A percentile compares a stretch with the other conserved stretches of the same genome.
Conservation (phyloP, 2,888 invertebrate species). For the Drosophila ezoana region DNA sequence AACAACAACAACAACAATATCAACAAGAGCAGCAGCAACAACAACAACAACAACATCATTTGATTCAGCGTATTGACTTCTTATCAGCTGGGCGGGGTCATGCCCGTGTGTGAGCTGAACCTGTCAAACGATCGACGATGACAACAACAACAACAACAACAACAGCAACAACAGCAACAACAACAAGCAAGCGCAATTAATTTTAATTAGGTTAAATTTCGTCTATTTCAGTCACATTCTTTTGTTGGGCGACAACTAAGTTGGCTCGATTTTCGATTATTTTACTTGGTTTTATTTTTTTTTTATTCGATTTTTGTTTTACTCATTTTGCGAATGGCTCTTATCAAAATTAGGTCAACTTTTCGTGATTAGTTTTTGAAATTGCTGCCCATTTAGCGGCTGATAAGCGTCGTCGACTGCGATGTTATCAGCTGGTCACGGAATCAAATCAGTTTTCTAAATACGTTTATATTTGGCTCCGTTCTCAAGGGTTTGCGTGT, state of each 20-base stretch:
- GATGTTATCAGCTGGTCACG: background rate
- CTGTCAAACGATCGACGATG: slow-evolving; percentile 29
- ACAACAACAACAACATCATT: background rate
- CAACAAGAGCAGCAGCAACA: background rate
- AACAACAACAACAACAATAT: background rate
- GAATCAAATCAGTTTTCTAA: slow-evolving; percentile 9
- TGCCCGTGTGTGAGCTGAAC: slow-evolving; percentile 27
- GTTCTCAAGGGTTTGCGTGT: background rate
- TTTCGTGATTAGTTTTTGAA: slow-evolving; percentile 19
- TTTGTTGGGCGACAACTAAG: slow-evolving; percentile 12
- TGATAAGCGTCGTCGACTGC: slow-evolving; percentile 8
- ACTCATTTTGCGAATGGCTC: slow-evolving; percentile 15
- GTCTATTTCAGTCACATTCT: slow-evolving; percentile 14
- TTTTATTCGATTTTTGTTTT: background rate
- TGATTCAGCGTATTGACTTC: slow-evolving; percentile 8
- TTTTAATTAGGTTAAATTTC: slow-evolving; percentile 52
- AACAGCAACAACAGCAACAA: background rate
- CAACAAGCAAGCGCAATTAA: slow-evolving; percentile 42
- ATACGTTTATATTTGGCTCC: background rate
- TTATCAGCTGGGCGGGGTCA: slow-evolving; percentile 37
- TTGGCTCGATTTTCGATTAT: slow-evolving; percentile 2
- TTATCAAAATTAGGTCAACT: slow-evolving; percentile 37
- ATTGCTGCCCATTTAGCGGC: background rate
- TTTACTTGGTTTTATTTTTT: background rate
- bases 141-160: slow-evolving; percentile 2